Conservation (phyloP, 2,797 vertebrate genomes). For the Gila robusta region DNA sequence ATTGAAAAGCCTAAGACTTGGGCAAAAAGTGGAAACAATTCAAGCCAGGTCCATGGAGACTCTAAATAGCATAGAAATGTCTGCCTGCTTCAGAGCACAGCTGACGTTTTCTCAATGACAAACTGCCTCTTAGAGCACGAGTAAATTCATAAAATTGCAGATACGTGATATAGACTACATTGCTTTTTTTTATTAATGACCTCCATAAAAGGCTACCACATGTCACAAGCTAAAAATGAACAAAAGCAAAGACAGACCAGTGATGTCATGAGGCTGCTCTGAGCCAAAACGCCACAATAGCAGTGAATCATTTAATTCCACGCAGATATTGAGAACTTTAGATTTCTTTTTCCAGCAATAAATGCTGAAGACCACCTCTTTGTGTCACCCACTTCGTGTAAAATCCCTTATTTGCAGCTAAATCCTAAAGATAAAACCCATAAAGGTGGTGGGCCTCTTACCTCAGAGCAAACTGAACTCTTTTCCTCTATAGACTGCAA, state of each 20-base stretch:
- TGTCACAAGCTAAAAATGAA: slow-evolving; percentile 75
- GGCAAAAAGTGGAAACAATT: slow-evolving; percentile 70
- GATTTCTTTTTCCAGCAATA: slow-evolving; percentile 24
- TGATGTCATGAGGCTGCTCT: slow-evolving; percentile 59
- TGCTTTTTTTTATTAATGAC: slow-evolving; percentile 64
- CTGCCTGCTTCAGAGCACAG: slow-evolving; percentile 47
- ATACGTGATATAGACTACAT: slow-evolving; percentile 63
- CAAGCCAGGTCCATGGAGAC: slow-evolving; percentile 64
- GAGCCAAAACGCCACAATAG: slow-evolving; percentile 56
- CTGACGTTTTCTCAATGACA: slow-evolving; percentile 43
- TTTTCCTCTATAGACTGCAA: slow-evolving; percentile 29
- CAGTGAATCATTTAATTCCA: slow-evolving; percentile 57
- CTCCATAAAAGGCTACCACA: slow-evolving; percentile 71
- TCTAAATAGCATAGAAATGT: slow-evolving; percentile 54
- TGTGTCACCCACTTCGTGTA: neutral
- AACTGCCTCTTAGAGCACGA: slow-evolving; percentile 44
- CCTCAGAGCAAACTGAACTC: slow-evolving; percentile 14
- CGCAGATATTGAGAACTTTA: slow-evolving; percentile 8
- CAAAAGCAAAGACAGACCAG: slow-evolving; percentile 65
- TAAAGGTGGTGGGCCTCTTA: neutral
- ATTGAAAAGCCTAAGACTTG: slow-evolving; percentile 72
- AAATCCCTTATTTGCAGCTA: slow-evolving; percentile 13
- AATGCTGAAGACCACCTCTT: slow-evolving; percentile 8
- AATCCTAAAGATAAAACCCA: slow-evolving; percentile 8
- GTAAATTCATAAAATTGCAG: slow-evolving; percentile 55